Base-by-base conservation (phyloP, 1,140 invertebrate species). In the Leptinotarsa defecta region DNA sequence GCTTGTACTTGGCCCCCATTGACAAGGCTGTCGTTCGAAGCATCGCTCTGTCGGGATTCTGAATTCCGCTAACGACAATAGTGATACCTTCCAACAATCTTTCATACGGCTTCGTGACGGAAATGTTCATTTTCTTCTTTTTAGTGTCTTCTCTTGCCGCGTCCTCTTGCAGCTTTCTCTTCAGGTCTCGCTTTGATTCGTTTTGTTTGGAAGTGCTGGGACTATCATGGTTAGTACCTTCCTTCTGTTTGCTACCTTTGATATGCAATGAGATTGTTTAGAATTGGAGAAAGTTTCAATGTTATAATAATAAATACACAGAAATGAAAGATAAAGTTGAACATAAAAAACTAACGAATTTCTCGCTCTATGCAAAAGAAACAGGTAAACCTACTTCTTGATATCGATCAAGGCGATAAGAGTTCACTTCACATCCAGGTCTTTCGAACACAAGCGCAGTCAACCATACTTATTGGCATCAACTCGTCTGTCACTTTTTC, bases 21-120 rank as follows among this genome's bases (percentile, higher is more conserved):
- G 90, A 89, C 4, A 92, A 64, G 15, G 93, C 94, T 79, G 89
- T 90, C 67, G 89, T 89, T 62, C 95, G 86, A 24, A 97, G 80
- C 68, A 90, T 86, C 3, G 86, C 88, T 63, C 95, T 87, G 77
- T 89, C 87, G 2, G 96, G 95, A 88, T 97, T 96, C 85, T 92
- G 88, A 87, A 93, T 96, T 0, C 95, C 95, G 87, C 94, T 96
- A 70, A 97, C 88, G 3, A 92, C 92, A 86, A 97, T 90, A 17
- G 91, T 88, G 27, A 96, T 94, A 62, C 88, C 90, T 63, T 89
- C 87, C 83, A 94, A 86, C 24, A 93, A 81, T 76, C 89, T 83
- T 75, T 86, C 83, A 77, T 91, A 92, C 2, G 89, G 88, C 83
- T 88, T 88, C 74, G 43, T 82, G 63, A 34, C 43, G 68, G 70